Evolutionary conservation across 1,140 invertebrate genomes (phyloP).

Genomic region (Coelopa frigida): DNA sequence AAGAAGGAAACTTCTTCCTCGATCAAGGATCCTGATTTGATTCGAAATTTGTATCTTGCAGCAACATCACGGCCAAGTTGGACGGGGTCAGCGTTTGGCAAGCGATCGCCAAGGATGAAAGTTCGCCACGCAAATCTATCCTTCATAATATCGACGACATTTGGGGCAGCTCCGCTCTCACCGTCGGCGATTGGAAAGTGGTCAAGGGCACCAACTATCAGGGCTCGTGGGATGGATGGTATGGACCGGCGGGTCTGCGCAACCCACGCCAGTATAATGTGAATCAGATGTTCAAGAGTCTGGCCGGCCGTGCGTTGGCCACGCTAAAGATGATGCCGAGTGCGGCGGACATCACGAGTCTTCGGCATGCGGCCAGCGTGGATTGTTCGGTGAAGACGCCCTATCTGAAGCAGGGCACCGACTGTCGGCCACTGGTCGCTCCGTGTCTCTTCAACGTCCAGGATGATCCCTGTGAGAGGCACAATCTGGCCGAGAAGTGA

Average conservation of each 20-base stretch:
- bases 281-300: constrained; percentile 44
- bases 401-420: constrained; percentile 17
- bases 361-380: constrained; percentile 46
- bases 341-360: constrained; percentile 42
- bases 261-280: constrained; percentile 49
- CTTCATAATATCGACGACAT: constrained; percentile 87
- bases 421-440: constrained; percentile 54
- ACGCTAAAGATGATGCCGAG: constrained; percentile 48
- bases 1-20: too few species aligned
- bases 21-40: too few species aligned
- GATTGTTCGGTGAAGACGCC: constrained; percentile 36
- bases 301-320: constrained; percentile 48
- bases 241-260: constrained; percentile 64
- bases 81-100: constrained; percentile 78
- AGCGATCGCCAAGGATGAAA: constrained; percentile 52
- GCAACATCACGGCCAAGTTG: constrained; percentile 27
- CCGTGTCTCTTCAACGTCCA: constrained; percentile 75
- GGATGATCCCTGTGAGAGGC: constrained; percentile 76
- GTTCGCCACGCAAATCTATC: constrained; percentile 58
- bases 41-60: constrained; percentile 8
- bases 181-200: constrained; percentile 74
- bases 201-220: constrained; percentile 70
- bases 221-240: constrained; percentile 74
- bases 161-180: constrained; percentile 61
- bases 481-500: constrained; percentile 63